Evolutionary conservation across 2,113 vertebrate species (phyloP), one percentile per base, ranked within the genome.

Genomic region (Hypocryptadius cinnamomeus): DNA sequence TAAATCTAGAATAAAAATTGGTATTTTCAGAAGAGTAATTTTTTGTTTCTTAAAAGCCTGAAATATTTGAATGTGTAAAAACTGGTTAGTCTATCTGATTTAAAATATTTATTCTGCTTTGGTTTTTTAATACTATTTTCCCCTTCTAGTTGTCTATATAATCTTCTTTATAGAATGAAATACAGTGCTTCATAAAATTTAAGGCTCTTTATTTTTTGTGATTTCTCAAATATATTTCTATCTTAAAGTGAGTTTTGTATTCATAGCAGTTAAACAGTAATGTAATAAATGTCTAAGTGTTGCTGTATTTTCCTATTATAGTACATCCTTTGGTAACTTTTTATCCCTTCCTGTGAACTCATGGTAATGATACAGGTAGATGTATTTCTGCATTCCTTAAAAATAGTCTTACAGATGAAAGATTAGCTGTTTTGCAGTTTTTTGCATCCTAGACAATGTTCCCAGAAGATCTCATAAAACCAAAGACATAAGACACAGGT

Each of bases 321-420:
- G 28, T 76, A 63, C 79, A 56, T 91, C 77, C 47, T 94, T 77
- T 74, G 30, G 44, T 57, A 66, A 6, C 11, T 83, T 84, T 48
- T 88, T 13, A 3, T 21, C 24, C 80, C 19, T 57, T 66, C 8
- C 3, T 16, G 11, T 57, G 77, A 87, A 45, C 45, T 59, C 59
- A 53, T 42, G 42, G 39, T 54, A 51, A 53, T 42, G 42, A 40
- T 54, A 51, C 3, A 79, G 50, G 44, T 40, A 74, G 72, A 80
- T 65, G 24, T 84, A 63, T 91, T 94, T 95, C 40, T 94, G 69
- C 48, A 86, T 53, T 71, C 45, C 47, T 92, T 93, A 69, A 93
- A 94, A 94, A 57, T 87, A 85, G 72, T 88, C 45, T 84, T 79
- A n/a, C 1, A 70, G 65, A 35, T 79, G 63, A 70, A 76, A 85